Evolutionary conservation across 2,797 vertebrate genomes (phyloP), one percentile per base, ranked within the genome.

Genomic region (Odontamblyopus rebecca): DNA sequence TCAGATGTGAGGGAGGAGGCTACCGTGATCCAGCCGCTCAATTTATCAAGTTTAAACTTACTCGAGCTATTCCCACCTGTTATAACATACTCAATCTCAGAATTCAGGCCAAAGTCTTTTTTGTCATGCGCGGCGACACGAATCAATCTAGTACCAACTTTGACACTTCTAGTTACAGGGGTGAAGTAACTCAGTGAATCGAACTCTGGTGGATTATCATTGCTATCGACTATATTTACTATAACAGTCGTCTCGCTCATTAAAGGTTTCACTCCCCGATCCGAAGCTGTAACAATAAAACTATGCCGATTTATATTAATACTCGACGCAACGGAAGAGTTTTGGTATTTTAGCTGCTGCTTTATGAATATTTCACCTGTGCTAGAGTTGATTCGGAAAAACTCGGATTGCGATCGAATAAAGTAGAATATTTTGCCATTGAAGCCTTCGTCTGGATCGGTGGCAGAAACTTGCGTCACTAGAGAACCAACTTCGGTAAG

Each of bases 401-500:
- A 98, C 79, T 99, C 98, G 0, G 97, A 97, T 86, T 98, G 97
- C 12, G 98, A 98, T 75, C 97, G 94, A 44, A 99, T 97, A 71
- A 98, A 97, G 76, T 98, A 99, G 90, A 99, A 98, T 56, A 99
- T 94, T 79, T 97, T 97, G 26, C 98, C 96, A 0, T 99, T 99
- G 4, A 94, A 91, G 0, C 95, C 96, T 57, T 97, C 94, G 7
- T 99, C 98, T 0, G 96, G 96, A 91, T 99, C 98, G 0, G 93
- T 91, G 23, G 98, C 97, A 4, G 94, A 96, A 50, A 99, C 96
- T 70, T 89, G 94, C 0, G 96, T 96, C 56, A 99, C 96, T 62
- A 92, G 88, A 7, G 95, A 94, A 26, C 97, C 97, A 23, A 95
- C 82, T 18, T 96, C 97, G 6, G 93, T 93, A 71, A 97, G 94